phyloP scores from a whole-genome alignment of 2,888 invertebrate genomes.

The Chymomyza caudatula region DNA sequence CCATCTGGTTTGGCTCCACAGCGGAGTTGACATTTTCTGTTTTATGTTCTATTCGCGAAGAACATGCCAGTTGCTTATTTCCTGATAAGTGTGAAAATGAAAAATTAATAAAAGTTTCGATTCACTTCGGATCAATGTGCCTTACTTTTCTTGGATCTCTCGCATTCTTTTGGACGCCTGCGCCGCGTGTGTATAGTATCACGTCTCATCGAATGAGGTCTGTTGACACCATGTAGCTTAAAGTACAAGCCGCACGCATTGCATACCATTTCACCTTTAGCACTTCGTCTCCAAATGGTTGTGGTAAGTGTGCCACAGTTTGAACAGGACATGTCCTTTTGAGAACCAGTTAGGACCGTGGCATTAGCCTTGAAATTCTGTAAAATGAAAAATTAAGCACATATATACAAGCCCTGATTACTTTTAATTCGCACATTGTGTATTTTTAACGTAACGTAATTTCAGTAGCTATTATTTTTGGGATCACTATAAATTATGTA shows the following conservation, averaged over 20 bases:
- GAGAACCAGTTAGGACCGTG: conserved; percentile 55
- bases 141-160: conserved; percentile 80
- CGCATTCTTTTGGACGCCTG: conserved; percentile 89
- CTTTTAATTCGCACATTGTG: too few species aligned
- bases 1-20: conserved; percentile 44
- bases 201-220: conserved; percentile 96
- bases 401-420: too few species aligned
- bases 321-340: conserved; percentile 90
- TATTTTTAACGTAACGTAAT: too few species aligned
- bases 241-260: conserved; percentile 99
- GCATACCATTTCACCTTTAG: conserved; percentile 98
- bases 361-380: conserved; percentile 54
- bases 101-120: neutral
- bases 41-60: conserved; percentile 36
- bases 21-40: conserved; percentile 32
- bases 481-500: too few species aligned
- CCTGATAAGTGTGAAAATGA: too few species aligned
- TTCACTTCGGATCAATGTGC: too few species aligned
- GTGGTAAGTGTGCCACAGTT: conserved; percentile 99
- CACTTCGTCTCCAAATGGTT: conserved; percentile 97
- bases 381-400: neutral
- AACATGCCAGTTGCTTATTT: conserved; percentile 41
- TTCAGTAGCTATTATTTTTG: too few species aligned
- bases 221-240: conserved; percentile 95
- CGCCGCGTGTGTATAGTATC: conserved; percentile 97